A percentile compares a stretch with the other conserved stretches of the same genome.
Evolutionary conservation across 2,113 vertebrate genomes (phyloP).

Genomic region (Hepsetus odoe): DNA sequence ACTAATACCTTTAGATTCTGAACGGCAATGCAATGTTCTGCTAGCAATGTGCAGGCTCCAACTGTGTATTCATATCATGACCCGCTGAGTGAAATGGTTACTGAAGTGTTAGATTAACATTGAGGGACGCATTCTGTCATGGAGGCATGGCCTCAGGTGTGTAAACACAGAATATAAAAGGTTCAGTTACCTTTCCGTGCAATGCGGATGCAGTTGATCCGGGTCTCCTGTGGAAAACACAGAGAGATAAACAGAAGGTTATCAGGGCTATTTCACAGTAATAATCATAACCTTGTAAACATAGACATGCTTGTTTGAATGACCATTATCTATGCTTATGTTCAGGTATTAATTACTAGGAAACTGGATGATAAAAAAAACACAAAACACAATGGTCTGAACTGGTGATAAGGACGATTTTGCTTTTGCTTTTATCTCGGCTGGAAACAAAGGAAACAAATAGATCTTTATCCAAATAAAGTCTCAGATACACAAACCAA

Average conservation of each 20-base stretch:
- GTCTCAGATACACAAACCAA: no score
- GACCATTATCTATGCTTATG: no score
- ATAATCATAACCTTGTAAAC: conserved; percentile 2
- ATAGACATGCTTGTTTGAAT: not conserved
- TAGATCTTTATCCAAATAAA: no score
- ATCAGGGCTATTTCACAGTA: not conserved
- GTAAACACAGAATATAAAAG: conserved; percentile 28
- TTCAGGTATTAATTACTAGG: no score
- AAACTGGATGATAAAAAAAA: no score
- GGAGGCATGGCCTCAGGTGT: not conserved
- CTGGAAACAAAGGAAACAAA: no score
- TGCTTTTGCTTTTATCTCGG: no score
- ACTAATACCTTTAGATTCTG: no score
- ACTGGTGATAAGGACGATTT: no score
- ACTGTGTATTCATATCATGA: not conserved
- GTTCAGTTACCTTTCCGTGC: conserved; percentile 89
- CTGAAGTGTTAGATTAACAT: not conserved
- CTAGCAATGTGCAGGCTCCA: not conserved
- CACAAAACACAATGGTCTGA: no score
- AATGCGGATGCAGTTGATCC: conserved; percentile 90
- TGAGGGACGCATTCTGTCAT: conserved; percentile 15
- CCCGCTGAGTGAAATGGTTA: conserved; percentile 18
- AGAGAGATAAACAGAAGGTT: conserved; percentile 35
- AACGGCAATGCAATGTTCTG: not conserved
- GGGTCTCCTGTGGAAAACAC: conserved; percentile 81